phyloP scores from a whole-genome alignment of 1,140 invertebrate species.

The Drosophila serrata region DNA sequence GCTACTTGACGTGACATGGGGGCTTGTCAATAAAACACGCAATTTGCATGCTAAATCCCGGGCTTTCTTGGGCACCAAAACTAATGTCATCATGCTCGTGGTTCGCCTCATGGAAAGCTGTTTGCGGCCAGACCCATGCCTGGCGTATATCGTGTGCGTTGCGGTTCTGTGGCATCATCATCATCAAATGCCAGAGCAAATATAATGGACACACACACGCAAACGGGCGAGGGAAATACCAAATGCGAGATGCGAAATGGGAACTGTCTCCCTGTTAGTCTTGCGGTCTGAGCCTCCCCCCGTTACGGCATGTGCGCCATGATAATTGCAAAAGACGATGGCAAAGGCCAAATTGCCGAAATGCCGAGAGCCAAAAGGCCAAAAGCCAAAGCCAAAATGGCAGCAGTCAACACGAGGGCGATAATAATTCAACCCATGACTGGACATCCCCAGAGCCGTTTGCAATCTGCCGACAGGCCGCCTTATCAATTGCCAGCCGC shows the following conservation, averaged over 20 bases:
- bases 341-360: constrained; percentile 25
- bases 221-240: constrained; percentile 20
- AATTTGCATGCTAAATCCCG: constrained; percentile 52
- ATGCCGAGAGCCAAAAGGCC: constrained; percentile 27
- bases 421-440: constrained; percentile 76
- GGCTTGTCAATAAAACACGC: constrained; percentile 59
- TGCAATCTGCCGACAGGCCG: constrained; percentile 48
- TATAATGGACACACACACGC: constrained; percentile 41
- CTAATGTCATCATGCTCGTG: constrained; percentile 49
- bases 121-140: constrained; percentile 34
- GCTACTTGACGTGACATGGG: constrained; percentile 17
- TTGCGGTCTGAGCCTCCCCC: constrained; percentile 50
- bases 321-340: constrained; percentile 74
- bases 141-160: constrained; percentile 54
- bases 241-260: constrained; percentile 41
- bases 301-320: constrained; percentile 57
- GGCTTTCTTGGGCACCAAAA: constrained; percentile 23
- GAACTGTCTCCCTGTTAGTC: constrained; percentile 17
- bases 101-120: constrained; percentile 56
- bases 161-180: constrained; percentile 75
- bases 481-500: constrained; percentile 66
- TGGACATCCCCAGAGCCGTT: constrained; percentile 39
- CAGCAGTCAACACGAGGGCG: constrained; percentile 69
- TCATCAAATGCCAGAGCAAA: constrained; percentile 68
- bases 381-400: constrained; percentile 46